Conservation (phyloP, 1,140 invertebrate species). For the Amphibalanus amphitrite region DNA sequence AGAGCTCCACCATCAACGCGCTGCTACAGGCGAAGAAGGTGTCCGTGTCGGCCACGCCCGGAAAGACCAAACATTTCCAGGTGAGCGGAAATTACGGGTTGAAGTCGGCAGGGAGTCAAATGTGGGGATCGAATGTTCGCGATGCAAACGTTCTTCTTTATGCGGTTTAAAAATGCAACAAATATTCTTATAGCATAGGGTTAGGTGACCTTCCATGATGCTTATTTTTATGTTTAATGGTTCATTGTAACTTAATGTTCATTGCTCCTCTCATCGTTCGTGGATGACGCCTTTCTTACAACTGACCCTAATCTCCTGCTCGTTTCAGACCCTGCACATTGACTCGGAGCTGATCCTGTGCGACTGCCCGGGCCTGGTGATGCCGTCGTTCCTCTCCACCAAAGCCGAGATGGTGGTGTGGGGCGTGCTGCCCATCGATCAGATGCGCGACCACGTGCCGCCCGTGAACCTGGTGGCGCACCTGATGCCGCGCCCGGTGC, state of each 20-base stretch:
- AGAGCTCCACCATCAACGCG: conserved; percentile 96
- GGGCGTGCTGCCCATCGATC: conserved; percentile 91
- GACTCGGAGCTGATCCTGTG: conserved; percentile 68
- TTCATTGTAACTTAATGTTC: no score
- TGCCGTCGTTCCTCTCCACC: conserved; percentile 85
- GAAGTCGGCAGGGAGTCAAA: no score
- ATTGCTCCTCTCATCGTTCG: no score
- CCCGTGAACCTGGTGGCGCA: conserved; percentile 49
- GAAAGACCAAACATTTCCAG: conserved; percentile 86
- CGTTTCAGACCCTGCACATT: conserved; percentile 64
- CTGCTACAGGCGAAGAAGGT: conserved; percentile 81
- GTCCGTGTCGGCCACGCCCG: conserved; percentile 87
- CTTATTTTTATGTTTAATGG: no score
- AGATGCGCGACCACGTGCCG: conserved; percentile 67
- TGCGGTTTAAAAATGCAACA: no score
- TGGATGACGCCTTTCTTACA: no score
- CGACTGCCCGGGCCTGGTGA: conserved; percentile 95
- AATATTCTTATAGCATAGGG: no score
- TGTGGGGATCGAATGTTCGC: no score
- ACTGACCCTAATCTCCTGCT: no score
- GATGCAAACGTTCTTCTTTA: no score
- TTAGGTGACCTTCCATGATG: no score
- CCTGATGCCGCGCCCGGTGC: conserved; percentile 48
- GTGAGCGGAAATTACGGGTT: no score
- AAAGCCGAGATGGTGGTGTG: conserved; percentile 88